Percentiles rank a stretch among this genome's conserved stretches.
phyloP scores from a whole-genome alignment of 2,113 vertebrate species.

The Recurvirostra avosetta region DNA sequence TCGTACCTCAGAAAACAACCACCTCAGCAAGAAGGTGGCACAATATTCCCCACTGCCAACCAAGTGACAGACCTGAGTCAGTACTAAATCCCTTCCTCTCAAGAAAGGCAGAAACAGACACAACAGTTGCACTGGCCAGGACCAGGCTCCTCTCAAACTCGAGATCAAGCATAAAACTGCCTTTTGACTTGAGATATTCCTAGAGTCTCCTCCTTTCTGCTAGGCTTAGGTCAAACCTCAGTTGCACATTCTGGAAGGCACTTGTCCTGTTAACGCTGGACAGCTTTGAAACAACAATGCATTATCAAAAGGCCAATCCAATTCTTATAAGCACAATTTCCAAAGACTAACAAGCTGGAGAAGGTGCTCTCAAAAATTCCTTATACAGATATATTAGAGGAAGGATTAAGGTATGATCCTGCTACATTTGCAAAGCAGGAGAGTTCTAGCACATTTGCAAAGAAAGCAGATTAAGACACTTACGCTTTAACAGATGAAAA shows the following conservation, averaged over 20 bases:
- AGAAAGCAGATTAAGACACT: background rate
- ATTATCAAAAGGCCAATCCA: background rate
- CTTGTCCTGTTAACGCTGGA: background rate
- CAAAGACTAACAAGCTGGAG: background rate
- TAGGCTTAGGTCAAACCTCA: background rate
- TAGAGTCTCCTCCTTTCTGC: background rate
- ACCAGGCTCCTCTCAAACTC: background rate
- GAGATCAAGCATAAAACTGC: background rate
- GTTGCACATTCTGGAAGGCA: background rate
- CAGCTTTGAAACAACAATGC: background rate
- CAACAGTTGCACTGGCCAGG: background rate
- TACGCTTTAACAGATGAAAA: background rate
- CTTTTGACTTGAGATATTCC: background rate
- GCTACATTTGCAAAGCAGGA: background rate
- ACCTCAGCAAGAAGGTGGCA: background rate
- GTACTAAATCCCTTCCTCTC: background rate
- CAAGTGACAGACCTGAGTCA: background rate
- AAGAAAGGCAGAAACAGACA: background rate
- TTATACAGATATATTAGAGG: background rate
- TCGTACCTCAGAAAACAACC: background rate
- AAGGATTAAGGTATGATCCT: background rate
- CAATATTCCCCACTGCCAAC: background rate
- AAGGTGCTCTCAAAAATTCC: background rate
- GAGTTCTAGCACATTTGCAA: background rate
- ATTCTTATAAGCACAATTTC: background rate